Evolutionary conservation across 2,797 vertebrate species (phyloP).

Genomic region (Tadarida brasiliensis): DNA sequence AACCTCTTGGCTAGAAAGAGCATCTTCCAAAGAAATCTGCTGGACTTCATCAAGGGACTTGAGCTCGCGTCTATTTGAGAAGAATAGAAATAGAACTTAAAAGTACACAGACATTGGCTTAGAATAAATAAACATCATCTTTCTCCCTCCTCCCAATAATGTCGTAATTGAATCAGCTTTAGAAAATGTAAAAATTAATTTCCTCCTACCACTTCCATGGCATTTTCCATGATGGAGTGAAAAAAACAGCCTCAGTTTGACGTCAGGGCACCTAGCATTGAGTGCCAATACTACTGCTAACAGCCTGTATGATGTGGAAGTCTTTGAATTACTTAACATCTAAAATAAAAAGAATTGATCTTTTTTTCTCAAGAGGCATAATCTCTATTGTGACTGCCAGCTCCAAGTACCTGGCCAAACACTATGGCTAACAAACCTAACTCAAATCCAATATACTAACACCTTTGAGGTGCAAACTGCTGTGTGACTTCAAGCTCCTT

Average conservation of each 20-base stretch:
- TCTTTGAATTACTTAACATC: neutral
- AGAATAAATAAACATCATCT: neutral
- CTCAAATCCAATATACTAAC: neutral
- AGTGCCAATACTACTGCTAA: neutral
- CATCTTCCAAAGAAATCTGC: constrained; percentile 93
- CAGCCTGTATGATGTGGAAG: neutral
- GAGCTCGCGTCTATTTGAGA: constrained; percentile 90
- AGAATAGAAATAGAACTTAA: constrained; percentile 60
- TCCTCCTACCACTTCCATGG: neutral
- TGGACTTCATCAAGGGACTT: constrained; percentile 88
- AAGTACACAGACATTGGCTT: neutral
- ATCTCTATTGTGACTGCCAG: neutral
- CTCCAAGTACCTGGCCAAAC: neutral
- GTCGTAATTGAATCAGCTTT: neutral
- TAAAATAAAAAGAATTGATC: constrained; percentile 20
- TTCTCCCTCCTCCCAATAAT: neutral
- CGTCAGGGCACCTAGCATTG: neutral
- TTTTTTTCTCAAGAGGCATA: neutral
- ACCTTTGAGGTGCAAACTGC: neutral
- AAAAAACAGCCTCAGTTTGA: neutral
- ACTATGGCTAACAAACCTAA: neutral
- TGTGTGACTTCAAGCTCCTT: neutral
- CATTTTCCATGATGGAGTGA: neutral
- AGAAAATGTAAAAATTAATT: neutral
- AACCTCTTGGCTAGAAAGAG: constrained; percentile 90